These are phyloP conservation scores for Aplodontia rufa DNA, from an alignment of 2,113 vertebrate genomes.

Conservation along the genomic window DNA sequence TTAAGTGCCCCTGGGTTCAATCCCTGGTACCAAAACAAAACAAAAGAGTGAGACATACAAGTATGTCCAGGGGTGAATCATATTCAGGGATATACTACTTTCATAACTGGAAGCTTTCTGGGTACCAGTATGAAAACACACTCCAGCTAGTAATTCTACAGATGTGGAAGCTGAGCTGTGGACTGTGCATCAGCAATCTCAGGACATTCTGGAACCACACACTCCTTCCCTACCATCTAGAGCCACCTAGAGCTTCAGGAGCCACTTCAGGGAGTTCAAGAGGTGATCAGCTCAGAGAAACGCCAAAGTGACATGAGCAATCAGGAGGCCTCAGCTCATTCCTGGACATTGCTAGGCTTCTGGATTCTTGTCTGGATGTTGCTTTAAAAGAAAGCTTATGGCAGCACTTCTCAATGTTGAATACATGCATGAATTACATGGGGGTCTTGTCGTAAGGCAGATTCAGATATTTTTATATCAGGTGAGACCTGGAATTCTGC, in stretches of 20 bases:
- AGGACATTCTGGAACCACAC: neutral
- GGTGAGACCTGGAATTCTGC: neutral
- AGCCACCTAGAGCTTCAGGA: neutral
- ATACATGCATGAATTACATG: neutral
- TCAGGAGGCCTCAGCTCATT: neutral
- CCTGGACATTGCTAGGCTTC: neutral
- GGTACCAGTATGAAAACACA: neutral
- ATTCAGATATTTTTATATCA: neutral
- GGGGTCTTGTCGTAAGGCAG: neutral
- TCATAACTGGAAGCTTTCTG: neutral
- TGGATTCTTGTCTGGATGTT: neutral
- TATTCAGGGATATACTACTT: neutral
- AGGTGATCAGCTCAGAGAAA: neutral
- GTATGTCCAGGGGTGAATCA: neutral
- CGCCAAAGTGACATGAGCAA: neutral
- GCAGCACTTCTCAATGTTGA: neutral
- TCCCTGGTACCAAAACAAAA: no score
- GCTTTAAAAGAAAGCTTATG: neutral
- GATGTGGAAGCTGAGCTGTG: neutral
- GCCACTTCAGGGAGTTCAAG: neutral
- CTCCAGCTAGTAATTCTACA: neutral
- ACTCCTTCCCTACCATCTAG: neutral
- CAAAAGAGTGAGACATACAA: neutral
- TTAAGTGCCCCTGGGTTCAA: no score
- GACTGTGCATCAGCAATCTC: neutral